Base-by-base conservation (phyloP, 2,113 vertebrate species). In the Rhinoderma darwinii region DNA sequence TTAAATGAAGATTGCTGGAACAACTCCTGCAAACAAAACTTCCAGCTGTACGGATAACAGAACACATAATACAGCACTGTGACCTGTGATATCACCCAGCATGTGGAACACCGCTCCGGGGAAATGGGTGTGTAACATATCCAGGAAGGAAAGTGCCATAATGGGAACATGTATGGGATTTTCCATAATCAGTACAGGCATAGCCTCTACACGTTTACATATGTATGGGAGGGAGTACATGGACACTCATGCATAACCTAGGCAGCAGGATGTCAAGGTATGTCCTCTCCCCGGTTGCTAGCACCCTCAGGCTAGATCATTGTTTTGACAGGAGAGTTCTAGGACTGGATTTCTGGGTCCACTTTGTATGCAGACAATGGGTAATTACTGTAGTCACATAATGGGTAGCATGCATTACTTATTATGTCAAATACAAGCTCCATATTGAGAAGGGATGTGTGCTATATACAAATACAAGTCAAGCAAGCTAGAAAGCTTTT, bases 121-220 rank as follows among this genome's bases (percentile, higher is more conserved):
- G 70, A 81, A 86, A 59, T 54, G 84, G 84, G 84, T 86, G 84
- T 86, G 84, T 81, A 44, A 86, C 84, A 41, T 15, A 30, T 56
- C 41, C 61, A 80, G 84, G 84, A 86, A 81, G 84, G 84, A 81
- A 86, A 86, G 77, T 73, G 63, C 30, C 54, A n/a, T n/a, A n/a
- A n/a, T n/a, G n/a, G n/a, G n/a, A n/a, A n/a, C n/a, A n/a, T n/a
- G n/a, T n/a, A n/a, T n/a, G n/a, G n/a, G n/a, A n/a, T n/a, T n/a
- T n/a, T n/a, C n/a, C n/a, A n/a, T n/a, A n/a, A n/a, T 0, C 44
- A 30, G 18, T 11, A 27, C 74, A 22, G 27, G 9, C 54, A 17
- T 1, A 12, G 10, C n/a, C 12, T 18, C 20, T 17, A 51, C 15
- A n/a, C 39, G 51, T 37, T 17, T 35, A 35, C 47, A 84, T 2